Evolutionary conservation across 2,113 vertebrate genomes (phyloP), one percentile per base, ranked within the genome.

Genomic region (Rhinolophus ferrumequinum): DNA sequence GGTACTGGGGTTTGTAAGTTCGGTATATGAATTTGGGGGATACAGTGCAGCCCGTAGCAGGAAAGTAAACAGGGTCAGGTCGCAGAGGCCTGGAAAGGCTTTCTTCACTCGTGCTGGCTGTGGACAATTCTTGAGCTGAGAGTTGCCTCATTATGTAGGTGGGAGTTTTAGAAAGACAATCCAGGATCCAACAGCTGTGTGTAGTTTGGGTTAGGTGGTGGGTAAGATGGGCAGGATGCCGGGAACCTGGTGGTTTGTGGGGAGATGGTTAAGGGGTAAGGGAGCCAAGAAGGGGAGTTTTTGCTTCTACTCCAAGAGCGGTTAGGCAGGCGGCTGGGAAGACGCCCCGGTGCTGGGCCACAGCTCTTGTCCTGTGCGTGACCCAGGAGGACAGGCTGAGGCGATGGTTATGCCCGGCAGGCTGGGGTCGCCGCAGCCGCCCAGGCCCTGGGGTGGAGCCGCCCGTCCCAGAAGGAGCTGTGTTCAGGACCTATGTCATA

Each of bases 71-170:
- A 22, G 69, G 22, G 13, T 11, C 60, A 50, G 70, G 35, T 24
- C 5, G 9, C 13, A 1, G 33, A 47, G 16, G 33, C 58, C 75
- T 58, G 26, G 44, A 30, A 44, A 15, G 64, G 26, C 60, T 44
- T 7, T 47, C 11, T 28, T 14, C 24, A 0, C 47, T 38, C 1
- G 0, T 2, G 19, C 33, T 13, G 4, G 26, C 14, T 7, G 2
- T 26, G 50, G 64, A 9, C 4, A 21, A 8, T 33, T 38, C 52
- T 4, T 18, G 72, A 44, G 35, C 67, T 22, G 15, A 76, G 28
- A 69, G 47, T 47, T 4, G 30, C 58, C 62, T 41, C 56, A 0
- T 11, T 8, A 9, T 14, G 1, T 1, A 35, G 67, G 41, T 22
- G 13, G n/a, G 47, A 38, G 35, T 35, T 67, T 41, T n/a, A 38